Evolutionary conservation across 2,888 invertebrate genomes (phyloP), one percentile per base, ranked within the genome.

Genomic region (Allolobophora icterica): DNA sequence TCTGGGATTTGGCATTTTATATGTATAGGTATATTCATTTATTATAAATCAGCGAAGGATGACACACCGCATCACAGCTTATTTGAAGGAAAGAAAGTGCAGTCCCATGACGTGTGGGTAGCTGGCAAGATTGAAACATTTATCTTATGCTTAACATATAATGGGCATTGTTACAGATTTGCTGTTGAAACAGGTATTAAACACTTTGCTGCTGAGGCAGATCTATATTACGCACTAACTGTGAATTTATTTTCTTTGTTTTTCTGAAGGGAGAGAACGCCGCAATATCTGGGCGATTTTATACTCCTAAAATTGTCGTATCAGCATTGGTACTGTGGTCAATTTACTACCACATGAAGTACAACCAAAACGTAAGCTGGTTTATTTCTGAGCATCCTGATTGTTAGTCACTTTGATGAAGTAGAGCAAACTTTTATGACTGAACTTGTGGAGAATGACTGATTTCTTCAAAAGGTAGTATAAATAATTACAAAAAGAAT

Each of bases 271-370:
- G 93, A 21, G 58, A 90, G 30, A 90, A 91, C n/a, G 90, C 90
- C 42, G 92, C 94, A 30, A 38, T 91, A 0, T 89, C 91, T 40
- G 90, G 92, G 13, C 92, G 94, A 35, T 92, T 92, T 84, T 91
- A 91, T 38, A 91, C 93, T 19, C 94, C 94, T 24, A 93, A 93
- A 83, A 71, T 93, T 42, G 45, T 93, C 40, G 92, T 94, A 84
- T 89, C 91, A 4, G 83, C 93, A 15, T 89, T 92, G 33, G 93
- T 90, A 0, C 89, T 92, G 4, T 94, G 93, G 90, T 91, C 92
- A 84, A 58, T 91, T 19, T 93, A 93, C 91, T 94, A 94, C 92
- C 91, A 94, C 84, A 52, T 94, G 58, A 94, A 94, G 91, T 94
- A 94, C 92, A 91, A 94, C 89, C 92, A 92, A 58, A 92, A 92